Evolutionary conservation across 2,797 vertebrate genomes (phyloP), one percentile per base, ranked within the genome.

Genomic region (Miichthys miiuy): DNA sequence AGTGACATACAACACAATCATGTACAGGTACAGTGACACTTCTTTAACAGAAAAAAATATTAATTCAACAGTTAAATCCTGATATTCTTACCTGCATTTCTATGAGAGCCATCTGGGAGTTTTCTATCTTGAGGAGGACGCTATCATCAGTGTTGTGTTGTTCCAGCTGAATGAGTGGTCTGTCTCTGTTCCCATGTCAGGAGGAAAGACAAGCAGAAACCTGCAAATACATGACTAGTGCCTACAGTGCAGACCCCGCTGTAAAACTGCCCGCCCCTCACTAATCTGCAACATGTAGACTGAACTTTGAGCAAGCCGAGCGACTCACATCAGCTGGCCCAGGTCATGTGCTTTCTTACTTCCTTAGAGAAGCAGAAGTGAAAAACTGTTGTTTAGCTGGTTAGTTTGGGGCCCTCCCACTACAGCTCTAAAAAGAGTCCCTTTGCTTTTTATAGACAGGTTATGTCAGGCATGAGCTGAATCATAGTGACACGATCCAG

Each of bases 341-440:
- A 14, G 79, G 88, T 96, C 96, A 96, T 96, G 95, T 95, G 95
- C 90, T 42, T 93, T 72, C 77, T 72, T 23, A 93, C 93, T 95
- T 95, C 94, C 89, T 91, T 51, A 77, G 68, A 88, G 79, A 93
- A 94, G 87, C 78, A 95, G 96, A 95, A 96, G 94, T 93, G 92
- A 89, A 90, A 86, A 85, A 84, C 67, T 79, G 83, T 86, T 91
- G 91, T 93, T 91, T 50, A 80, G 77, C 90, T 75, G 75, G 91
- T 89, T 93, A 16, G 75, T 79, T 38, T 84, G 74, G 21, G 87
- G 66, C 79, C 87, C 85, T 89, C 90, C 90, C 74, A 66, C 70
- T 30, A 7, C 10, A 8, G 60, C 80, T 79, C 54, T 48, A 25
- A 69, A 20, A 72, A 68, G 21, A 77, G 44, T 80, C 63, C 21